phyloP scores from a whole-genome alignment of 2,797 vertebrate species.

The Eulemur coronatus region DNA sequence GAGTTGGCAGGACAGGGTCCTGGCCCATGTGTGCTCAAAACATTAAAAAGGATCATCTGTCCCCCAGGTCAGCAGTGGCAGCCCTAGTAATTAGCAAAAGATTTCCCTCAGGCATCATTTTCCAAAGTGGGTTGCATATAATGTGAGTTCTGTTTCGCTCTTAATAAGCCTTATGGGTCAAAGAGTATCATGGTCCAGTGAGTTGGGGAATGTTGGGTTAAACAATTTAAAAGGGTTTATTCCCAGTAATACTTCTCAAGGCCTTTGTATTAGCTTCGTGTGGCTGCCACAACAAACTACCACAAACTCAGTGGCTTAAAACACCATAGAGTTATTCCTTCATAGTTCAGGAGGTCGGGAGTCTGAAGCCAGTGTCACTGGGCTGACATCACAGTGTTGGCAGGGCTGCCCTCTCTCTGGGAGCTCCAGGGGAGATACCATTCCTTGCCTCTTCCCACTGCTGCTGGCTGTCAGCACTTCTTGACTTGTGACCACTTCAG shows the following conservation, averaged over 20 bases:
- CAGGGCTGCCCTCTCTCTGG: background rate
- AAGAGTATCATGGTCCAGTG: background rate
- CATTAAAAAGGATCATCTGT: slow-evolving; percentile 3
- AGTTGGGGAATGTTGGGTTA: background rate
- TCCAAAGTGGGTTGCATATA: slow-evolving; percentile 23
- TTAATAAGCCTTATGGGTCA: background rate
- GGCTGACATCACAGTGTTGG: background rate
- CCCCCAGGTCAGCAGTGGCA: background rate
- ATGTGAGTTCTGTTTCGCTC: background rate
- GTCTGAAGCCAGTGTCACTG: background rate
- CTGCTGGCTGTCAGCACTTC: background rate
- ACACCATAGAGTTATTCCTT: background rate
- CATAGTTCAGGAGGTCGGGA: background rate
- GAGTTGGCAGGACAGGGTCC: background rate
- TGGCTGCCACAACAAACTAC: background rate
- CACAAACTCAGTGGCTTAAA: background rate
- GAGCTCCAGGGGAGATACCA: background rate
- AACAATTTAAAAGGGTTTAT: background rate
- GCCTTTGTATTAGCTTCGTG: background rate
- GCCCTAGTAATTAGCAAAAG: slow-evolving; percentile 54
- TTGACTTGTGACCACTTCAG: background rate
- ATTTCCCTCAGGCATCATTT: slow-evolving; percentile 67
- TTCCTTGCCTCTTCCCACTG: background rate
- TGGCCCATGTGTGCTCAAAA: slow-evolving; percentile 8
- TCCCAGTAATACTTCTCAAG: background rate